phyloP scores from a whole-genome alignment of 1,140 invertebrate species.

The Ladona fulva region DNA sequence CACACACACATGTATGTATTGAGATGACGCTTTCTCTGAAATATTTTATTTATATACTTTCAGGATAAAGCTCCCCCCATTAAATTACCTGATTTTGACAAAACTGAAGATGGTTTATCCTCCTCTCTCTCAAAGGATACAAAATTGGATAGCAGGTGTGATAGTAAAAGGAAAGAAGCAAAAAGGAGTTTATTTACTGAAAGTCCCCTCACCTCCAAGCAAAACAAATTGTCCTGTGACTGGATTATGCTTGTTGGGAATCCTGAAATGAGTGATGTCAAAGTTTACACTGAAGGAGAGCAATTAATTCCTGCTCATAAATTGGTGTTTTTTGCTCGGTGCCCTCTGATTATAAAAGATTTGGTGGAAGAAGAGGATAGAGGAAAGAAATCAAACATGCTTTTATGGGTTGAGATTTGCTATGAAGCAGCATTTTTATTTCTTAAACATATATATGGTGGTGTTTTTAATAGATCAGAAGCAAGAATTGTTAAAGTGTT shows the following conservation, averaged over 20 bases:
- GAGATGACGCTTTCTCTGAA: no score
- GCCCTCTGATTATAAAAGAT: slow-evolving; percentile 35
- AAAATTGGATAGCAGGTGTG: no score
- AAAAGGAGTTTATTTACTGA: background rate
- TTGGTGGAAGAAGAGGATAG: slow-evolving; percentile 26
- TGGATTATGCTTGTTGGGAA: slow-evolving; percentile 34
- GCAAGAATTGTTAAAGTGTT: slow-evolving; percentile 22
- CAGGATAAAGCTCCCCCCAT: no score
- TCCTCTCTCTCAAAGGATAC: no score
- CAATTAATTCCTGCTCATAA: slow-evolving; percentile 36
- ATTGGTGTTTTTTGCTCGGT: slow-evolving; percentile 37
- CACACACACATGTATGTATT: no score
- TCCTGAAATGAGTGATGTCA: slow-evolving; percentile 36
- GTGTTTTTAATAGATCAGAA: slow-evolving; percentile 28
- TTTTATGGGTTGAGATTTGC: slow-evolving; percentile 30
- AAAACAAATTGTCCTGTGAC: slow-evolving; percentile 23
- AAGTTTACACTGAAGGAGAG: slow-evolving; percentile 32
- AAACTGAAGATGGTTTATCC: no score
- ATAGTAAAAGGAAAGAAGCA: background rate
- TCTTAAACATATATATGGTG: slow-evolving; percentile 38
- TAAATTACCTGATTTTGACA: no score
- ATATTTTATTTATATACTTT: no score
- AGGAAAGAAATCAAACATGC: slow-evolving; percentile 29
- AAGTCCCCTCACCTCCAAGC: background rate
- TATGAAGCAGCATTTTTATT: slow-evolving; percentile 34